Base-by-base conservation (phyloP, 1,140 invertebrate species). In the Asobara japonica region DNA sequence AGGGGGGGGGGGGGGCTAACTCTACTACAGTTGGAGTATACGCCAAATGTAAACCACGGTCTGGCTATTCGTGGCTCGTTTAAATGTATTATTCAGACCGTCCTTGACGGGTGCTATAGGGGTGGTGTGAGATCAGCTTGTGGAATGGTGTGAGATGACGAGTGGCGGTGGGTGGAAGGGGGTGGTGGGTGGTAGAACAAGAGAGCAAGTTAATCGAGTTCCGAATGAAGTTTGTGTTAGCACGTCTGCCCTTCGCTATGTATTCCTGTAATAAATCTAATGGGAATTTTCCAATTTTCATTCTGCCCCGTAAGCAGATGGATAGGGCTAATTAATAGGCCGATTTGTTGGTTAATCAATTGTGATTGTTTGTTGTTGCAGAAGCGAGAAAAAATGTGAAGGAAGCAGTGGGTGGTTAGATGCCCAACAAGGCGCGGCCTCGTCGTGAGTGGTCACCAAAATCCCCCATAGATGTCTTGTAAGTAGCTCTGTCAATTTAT, bases 401-500 rank as follows among this genome's bases (percentile, higher is more conserved):
- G 67, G 72, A 65, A 66, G 48, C 31, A 77, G 77, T n/a, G 60
- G 36, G 1, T 75, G 51, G 64, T 68, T 80, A 80, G 76, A 84
- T 85, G 83, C 77, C 80, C 78, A 78, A 76, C 75, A 82, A 85
- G 78, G 79, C 78, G 68, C 82, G 82, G 83, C 81, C 82, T 81
- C 82, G 80, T 82, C 82, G 77, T 77, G 79, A 83, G 79, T 84
- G 83, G 84, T 81, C 81, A 76, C 77, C 81, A 75, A 79, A 82
- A 76, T 83, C 81, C 77, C 80, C 81, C 65, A 80, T 85, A 78
- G 77, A 84, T 85, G 81, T 84, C 73, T 81, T 84, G 84, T 85
- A 66, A 85, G 84, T 84, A 79, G n/a, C n/a, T n/a, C n/a, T n/a
- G 68, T 20, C 4, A 36, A 64, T 1, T 8, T 7, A n/a, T n/a